Conservation (phyloP, 2,888 invertebrate genomes). For the Sthenelais limicola region DNA sequence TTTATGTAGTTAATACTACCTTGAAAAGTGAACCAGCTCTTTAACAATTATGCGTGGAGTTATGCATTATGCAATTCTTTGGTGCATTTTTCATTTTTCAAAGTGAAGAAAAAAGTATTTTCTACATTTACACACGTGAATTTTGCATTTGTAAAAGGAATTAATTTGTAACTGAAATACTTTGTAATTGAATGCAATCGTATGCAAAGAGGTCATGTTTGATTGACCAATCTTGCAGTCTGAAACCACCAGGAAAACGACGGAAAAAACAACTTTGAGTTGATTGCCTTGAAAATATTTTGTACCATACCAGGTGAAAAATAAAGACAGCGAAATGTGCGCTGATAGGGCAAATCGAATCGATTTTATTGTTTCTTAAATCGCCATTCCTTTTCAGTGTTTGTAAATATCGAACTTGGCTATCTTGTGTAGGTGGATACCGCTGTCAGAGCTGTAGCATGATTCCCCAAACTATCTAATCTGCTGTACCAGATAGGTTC, state of each 20-base stretch:
- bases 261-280: slow-evolving; percentile 22
- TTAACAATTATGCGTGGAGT: no score
- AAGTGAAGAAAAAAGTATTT: slow-evolving; percentile 1
- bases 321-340: slow-evolving; percentile 18
- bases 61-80: neutral
- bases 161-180: no score
- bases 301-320: slow-evolving; percentile 8
- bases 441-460: no score
- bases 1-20: slow-evolving; percentile 13
- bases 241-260: slow-evolving; percentile 2
- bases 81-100: neutral
- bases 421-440: no score
- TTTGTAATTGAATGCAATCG: neutral
- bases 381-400: no score
- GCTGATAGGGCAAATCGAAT: slow-evolving; percentile 30
- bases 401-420: no score
- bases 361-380: neutral
- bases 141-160: no score
- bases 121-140: neutral
- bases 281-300: slow-evolving; percentile 24
- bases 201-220: neutral
- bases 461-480: no score
- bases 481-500: no score
- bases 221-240: neutral
- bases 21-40: neutral